Conservation (phyloP, 1,140 invertebrate species). For the Macrosteles quadrilineatus region DNA sequence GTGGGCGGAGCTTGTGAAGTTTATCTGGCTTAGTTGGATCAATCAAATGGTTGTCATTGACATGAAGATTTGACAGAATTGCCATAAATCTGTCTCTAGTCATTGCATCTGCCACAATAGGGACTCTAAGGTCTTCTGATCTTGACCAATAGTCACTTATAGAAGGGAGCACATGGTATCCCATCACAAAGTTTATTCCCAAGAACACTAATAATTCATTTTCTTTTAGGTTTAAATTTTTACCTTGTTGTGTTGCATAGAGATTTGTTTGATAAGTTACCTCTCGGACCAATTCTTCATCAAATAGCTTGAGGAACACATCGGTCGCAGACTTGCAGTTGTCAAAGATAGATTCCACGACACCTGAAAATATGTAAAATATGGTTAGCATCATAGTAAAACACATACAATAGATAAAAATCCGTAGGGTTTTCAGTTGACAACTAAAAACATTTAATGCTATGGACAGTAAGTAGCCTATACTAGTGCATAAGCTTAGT, state of each 20-base stretch:
- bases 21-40: background rate
- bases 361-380: background rate
- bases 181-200: background rate
- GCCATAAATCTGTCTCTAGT: constrained; percentile 22
- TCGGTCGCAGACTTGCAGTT: background rate
- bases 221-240: background rate
- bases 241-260: background rate
- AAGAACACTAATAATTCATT: background rate
- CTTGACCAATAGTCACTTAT: constrained; percentile 4
- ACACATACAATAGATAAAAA: background rate
- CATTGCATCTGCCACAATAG: constrained; percentile 21
- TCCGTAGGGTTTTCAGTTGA: too few species aligned
- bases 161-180: background rate
- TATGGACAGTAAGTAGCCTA: too few species aligned
- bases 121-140: constrained; percentile 1
- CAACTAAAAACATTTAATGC: too few species aligned
- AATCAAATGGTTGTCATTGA: background rate
- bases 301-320: background rate
- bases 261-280: background rate
- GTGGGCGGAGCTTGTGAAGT: constrained; percentile 5
- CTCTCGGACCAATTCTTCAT: background rate
- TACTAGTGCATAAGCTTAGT: too few species aligned
- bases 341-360: background rate
- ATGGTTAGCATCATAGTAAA: background rate
- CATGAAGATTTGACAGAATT: constrained; percentile 25